phyloP scores from a whole-genome alignment of 2,113 vertebrate species.

The Alethe castanea region DNA sequence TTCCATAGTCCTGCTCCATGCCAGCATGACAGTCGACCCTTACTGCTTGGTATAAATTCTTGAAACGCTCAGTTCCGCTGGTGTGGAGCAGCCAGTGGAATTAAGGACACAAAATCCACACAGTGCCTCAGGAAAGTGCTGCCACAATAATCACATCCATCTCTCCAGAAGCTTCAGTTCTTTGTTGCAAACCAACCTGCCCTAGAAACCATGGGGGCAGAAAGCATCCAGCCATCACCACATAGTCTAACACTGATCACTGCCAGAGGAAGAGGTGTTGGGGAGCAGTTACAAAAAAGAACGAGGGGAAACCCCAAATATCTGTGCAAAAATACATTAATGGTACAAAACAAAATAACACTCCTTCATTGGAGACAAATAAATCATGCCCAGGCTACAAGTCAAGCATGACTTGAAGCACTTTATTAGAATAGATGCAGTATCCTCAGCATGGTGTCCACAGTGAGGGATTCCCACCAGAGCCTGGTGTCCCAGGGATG shows the following conservation, averaged over 20 bases:
- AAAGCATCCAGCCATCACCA: neutral
- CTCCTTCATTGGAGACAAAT: neutral
- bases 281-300: neutral
- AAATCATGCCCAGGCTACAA: neutral
- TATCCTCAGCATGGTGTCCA: fast-evolving
- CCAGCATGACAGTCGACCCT: neutral
- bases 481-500: neutral
- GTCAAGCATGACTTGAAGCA: neutral
- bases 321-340: neutral
- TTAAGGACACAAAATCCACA: neutral
- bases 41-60: neutral
- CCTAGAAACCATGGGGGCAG: neutral
- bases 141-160: neutral
- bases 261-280: neutral
- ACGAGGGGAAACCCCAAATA: fast-evolving
- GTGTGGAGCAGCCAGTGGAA: neutral
- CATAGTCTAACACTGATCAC: too few relatives aligned
- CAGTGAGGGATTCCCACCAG: neutral
- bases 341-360: neutral
- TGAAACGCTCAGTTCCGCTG: neutral
- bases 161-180: neutral
- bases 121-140: fast-evolving
- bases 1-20: neutral
- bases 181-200: neutral
- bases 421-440: neutral